Conservation (phyloP, 2,113 vertebrate genomes). For the Nicator chloris region DNA sequence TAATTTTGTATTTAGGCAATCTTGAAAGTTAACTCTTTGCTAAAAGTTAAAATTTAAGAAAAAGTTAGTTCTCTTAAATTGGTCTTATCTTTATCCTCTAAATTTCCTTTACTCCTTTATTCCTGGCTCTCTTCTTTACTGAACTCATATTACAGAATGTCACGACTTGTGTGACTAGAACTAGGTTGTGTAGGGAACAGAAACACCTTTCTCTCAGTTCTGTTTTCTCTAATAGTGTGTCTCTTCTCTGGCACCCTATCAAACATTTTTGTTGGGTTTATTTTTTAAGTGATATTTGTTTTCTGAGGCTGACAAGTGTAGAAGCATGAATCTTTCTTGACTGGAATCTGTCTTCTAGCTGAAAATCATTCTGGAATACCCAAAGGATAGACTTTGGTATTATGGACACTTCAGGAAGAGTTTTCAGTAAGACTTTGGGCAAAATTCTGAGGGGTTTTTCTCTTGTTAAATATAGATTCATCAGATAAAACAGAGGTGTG, state of each 20-base stretch:
- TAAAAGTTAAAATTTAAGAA: too few species aligned
- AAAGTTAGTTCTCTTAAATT: too few species aligned
- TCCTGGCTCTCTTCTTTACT: background rate
- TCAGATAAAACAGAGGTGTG: background rate
- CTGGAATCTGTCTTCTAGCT: background rate
- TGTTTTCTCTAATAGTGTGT: background rate
- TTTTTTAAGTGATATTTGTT: background rate
- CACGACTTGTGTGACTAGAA: background rate
- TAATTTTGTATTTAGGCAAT: background rate
- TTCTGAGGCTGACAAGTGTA: background rate
- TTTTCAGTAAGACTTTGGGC: background rate
- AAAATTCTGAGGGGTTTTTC: background rate
- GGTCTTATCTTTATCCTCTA: background rate
- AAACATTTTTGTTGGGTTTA: background rate
- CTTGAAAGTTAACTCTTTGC: background rate
- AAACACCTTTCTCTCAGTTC: background rate
- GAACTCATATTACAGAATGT: background rate
- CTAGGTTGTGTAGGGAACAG: background rate
- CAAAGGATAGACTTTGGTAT: background rate
- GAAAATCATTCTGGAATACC: background rate
- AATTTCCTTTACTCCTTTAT: background rate
- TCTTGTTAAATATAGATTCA: background rate
- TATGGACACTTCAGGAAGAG: background rate
- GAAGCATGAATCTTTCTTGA: background rate
- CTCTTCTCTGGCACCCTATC: background rate